phyloP scores from a whole-genome alignment of 2,797 vertebrate genomes.

The Numenius phaeopus region DNA sequence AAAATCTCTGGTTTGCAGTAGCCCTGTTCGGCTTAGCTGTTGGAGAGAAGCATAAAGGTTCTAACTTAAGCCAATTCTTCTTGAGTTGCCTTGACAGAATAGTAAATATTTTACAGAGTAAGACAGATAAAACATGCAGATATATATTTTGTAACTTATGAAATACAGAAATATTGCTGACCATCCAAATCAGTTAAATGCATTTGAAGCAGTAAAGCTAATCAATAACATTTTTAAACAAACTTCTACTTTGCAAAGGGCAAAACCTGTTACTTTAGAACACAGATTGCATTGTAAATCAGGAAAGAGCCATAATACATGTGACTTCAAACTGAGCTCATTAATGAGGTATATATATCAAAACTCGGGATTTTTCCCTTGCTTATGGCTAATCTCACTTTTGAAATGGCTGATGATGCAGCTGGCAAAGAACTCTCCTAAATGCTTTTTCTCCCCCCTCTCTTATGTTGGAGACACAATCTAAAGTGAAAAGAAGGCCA shows the following conservation, averaged over 20 bases:
- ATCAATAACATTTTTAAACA: background rate
- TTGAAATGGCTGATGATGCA: background rate
- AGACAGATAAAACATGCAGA: background rate
- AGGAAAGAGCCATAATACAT: background rate
- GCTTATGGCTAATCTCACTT: background rate
- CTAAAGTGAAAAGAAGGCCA: background rate
- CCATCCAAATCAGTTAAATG: background rate
- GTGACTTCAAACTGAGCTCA: background rate
- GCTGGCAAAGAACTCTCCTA: background rate
- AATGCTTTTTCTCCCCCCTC: background rate
- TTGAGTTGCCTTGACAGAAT: background rate
- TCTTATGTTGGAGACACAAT: background rate
- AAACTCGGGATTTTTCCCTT: background rate
- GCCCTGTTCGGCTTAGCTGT: background rate
- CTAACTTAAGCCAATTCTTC: background rate
- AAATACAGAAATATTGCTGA: background rate
- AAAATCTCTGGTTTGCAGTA: background rate
- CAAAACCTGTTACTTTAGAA: background rate
- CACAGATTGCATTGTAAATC: background rate
- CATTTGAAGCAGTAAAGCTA: background rate
- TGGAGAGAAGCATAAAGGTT: background rate
- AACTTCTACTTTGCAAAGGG: background rate
- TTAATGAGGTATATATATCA: background rate
- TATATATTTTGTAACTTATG: background rate
- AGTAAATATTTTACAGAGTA: background rate